Conservation (phyloP, 2,113 vertebrate genomes). For the Grammomys dolichurus region DNA sequence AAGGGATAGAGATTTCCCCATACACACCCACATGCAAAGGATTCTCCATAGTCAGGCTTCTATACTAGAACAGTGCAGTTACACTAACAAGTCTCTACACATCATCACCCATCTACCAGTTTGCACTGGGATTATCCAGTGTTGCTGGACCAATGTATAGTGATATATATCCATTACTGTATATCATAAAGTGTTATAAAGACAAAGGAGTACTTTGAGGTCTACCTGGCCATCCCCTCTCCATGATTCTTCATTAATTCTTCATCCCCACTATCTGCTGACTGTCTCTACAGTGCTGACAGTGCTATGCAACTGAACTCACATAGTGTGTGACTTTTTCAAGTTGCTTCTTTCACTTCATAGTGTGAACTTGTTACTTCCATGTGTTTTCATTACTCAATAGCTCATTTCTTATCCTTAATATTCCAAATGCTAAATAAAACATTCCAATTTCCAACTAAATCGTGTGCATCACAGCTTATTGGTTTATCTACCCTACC, state of each 20-base stretch:
- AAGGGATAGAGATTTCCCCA: not conserved
- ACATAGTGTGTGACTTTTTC: not conserved
- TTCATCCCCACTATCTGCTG: not conserved
- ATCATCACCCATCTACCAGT: not conserved
- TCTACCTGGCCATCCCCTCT: not conserved
- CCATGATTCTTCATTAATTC: not conserved
- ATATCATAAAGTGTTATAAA: not conserved
- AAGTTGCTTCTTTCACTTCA: not conserved
- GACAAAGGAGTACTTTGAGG: not conserved
- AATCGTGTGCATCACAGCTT: not conserved
- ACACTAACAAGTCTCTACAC: not conserved
- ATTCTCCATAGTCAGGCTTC: not conserved
- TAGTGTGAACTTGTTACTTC: not conserved
- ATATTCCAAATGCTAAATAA: not conserved
- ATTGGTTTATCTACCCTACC: not conserved
- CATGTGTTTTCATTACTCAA: not conserved
- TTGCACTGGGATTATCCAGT: not conserved
- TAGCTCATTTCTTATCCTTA: not conserved
- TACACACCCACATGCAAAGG: not conserved
- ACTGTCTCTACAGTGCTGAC: not conserved
- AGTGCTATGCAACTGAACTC: not conserved
- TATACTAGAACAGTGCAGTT: not conserved
- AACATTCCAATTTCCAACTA: not conserved
- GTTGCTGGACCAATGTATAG: not conserved
- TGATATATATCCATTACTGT: not conserved